phyloP scores from a whole-genome alignment of 2,113 vertebrate genomes.

The Oreochromis spilurus region DNA sequence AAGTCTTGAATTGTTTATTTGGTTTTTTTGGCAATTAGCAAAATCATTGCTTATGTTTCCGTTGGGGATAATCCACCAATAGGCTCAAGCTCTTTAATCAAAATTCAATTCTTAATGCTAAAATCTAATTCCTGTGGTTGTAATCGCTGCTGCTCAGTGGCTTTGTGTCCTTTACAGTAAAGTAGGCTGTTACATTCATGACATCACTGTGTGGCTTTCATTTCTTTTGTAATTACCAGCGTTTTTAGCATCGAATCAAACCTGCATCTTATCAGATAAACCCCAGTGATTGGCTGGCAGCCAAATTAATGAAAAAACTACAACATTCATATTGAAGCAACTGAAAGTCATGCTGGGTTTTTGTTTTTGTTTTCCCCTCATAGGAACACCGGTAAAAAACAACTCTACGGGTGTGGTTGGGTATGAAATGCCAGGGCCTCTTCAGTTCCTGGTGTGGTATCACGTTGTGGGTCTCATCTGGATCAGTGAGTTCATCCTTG shows the following conservation, averaged over 20 bases:
- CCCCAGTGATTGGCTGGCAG: neutral
- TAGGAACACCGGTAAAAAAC: conserved; percentile 82
- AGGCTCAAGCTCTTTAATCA: neutral
- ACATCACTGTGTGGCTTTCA: neutral
- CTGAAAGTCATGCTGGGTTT: neutral
- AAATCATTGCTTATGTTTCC: neutral
- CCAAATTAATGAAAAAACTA: neutral
- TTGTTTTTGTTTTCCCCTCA: neutral
- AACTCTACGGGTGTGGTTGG: conserved; percentile 82
- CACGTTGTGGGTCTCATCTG: conserved; percentile 93
- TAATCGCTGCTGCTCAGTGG: neutral
- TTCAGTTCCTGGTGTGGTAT: conserved; percentile 96
- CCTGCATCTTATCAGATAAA: neutral
- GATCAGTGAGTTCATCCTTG: conserved; percentile 96
- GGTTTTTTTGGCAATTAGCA: neutral
- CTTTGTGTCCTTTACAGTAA: neutral
- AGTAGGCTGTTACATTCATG: neutral
- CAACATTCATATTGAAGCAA: neutral
- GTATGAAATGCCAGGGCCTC: conserved; percentile 80
- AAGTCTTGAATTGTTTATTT: neutral
- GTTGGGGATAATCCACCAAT: neutral
- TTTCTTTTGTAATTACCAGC: neutral
- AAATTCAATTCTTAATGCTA: neutral
- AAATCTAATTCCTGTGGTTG: neutral
- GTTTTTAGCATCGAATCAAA: neutral